Evolutionary conservation across 2,113 vertebrate species (phyloP), one percentile per base, ranked within the genome.

Genomic region (Onychostruthus taczanowskii): DNA sequence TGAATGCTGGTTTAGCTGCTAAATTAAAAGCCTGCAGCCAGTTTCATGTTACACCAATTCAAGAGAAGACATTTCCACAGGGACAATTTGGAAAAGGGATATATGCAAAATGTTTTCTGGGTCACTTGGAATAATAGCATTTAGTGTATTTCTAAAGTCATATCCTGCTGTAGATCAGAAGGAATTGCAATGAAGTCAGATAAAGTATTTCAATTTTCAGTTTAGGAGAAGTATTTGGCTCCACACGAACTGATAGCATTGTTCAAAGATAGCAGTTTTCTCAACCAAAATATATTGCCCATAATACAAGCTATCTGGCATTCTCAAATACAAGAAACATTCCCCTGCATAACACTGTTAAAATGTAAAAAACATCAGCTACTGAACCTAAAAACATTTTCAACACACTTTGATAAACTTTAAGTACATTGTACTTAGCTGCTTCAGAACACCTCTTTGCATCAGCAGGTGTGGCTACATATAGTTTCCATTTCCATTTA

Each of bases 401-500:
- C 76, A 97, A 89, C 67, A 69, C 43, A 70, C 43, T 96, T 46
- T 11, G 26, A 69, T 53, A 95, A 96, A 94, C 70, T 93, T 83
- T 14, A 91, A 89, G 94, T 90, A 95, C 81, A 84, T 49, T 87
- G 90, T 95, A 96, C 96, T 94, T 58, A 93, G 55, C 90, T 93
- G 62, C 78, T 90, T 94, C 91, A 67, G 67, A 87, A 91, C 84
- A 84, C 93, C 89, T 89, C 80, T 91, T 70, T 87, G 88, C 53
- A 77, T 61, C 70, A 80, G 68, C 77, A 89, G 93, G 81, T 76
- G 76, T 87, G 53, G 92, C 90, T 81, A 84, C 69, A 70, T 37
- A 17, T 0, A 67, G 74, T 49, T 93, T 90, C 76, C 66, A 77
- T 16, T 11, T 72, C 39, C 59, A 44, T 55, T 61, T 72, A 78